Evolutionary conservation across 2,888 invertebrate species (phyloP).

Genomic region (Deladenus siricidicola): DNA sequence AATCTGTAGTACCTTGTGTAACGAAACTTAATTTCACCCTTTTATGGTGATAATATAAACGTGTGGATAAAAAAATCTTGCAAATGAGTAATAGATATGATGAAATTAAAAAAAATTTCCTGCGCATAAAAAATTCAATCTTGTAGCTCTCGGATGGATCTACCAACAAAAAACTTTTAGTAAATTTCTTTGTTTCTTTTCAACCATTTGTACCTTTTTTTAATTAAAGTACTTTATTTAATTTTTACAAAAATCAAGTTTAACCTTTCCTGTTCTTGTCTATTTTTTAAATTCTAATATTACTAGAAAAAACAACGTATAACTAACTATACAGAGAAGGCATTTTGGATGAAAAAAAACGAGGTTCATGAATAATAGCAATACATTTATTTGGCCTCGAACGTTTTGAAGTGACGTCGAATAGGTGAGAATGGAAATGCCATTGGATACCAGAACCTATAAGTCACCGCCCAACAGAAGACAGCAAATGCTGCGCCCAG

Average conservation of each 20-base stretch:
- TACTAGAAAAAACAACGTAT: neutral
- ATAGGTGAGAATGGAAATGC: constrained; percentile 17
- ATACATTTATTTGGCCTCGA: neutral
- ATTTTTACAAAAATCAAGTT: neutral
- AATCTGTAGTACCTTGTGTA: too few species aligned
- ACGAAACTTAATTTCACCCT: too few species aligned
- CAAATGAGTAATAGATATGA: too few species aligned
- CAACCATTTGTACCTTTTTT: neutral
- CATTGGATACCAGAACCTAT: constrained; percentile 27
- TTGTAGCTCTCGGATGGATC: too few species aligned
- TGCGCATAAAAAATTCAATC: too few species aligned
- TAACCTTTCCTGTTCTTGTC: neutral
- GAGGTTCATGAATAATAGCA: too few species aligned
- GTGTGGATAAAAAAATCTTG: too few species aligned
- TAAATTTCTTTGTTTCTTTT: neutral
- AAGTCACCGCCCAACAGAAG: constrained; percentile 45
- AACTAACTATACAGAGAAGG: neutral
- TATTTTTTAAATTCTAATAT: neutral
- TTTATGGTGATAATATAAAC: too few species aligned
- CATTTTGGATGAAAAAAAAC: too few species aligned
- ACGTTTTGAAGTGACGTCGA: constrained; percentile 13
- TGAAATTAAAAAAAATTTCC: too few species aligned
- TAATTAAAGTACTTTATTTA: constrained; percentile 47
- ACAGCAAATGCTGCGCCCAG: constrained; percentile 41
- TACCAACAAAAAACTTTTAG: too few species aligned